A percentile compares a stretch with the other conserved stretches of the same genome.
phyloP scores from a whole-genome alignment of 2,113 vertebrate species.

The Progne subis region DNA sequence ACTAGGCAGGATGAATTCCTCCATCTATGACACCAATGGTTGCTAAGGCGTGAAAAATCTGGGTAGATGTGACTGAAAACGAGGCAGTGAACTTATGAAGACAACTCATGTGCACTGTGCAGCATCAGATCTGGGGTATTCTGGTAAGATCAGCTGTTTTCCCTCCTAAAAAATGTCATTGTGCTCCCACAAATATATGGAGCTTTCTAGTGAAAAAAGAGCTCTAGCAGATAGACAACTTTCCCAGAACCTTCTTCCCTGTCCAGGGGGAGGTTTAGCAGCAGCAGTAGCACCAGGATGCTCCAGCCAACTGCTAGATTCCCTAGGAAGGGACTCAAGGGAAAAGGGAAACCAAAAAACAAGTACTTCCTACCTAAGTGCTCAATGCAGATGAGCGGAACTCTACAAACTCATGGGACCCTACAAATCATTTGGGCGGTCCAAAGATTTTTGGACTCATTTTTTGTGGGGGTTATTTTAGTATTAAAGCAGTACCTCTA shows the following conservation, averaged over 20 bases:
- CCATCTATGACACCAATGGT: not conserved
- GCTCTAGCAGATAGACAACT: accelerated
- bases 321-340: not conserved
- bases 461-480: not conserved
- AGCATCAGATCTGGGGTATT: not conserved
- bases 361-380: not conserved
- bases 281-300: not conserved
- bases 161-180: not conserved
- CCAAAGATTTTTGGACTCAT: not conserved
- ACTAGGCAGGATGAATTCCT: not conserved
- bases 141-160: not conserved
- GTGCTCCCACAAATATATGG: not conserved
- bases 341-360: too few relatives aligned
- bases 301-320: not conserved
- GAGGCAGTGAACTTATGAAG: not conserved
- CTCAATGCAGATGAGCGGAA: not conserved
- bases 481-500: not conserved
- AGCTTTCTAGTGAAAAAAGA: not conserved
- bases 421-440: not conserved
- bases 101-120: accelerated
- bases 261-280: not conserved
- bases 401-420: not conserved
- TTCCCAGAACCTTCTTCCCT: not conserved
- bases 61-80: not conserved
- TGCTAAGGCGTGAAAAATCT: not conserved